These are phyloP conservation scores for Dimorphilus gyrociliatus DNA, from an alignment of 2,888 invertebrate genomes.

Conservation along the genomic window DNA sequence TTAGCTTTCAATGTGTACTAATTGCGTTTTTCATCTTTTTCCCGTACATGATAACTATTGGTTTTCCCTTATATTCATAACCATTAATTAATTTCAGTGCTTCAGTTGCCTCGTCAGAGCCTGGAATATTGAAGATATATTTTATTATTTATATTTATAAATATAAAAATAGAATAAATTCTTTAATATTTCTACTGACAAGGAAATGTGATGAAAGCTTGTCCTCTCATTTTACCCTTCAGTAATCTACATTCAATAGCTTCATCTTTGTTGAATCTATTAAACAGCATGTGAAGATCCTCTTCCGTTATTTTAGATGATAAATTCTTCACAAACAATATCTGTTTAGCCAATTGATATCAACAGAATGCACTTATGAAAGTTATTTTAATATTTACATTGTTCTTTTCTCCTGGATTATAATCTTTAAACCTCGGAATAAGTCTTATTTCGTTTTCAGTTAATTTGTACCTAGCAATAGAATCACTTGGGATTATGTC, in stretches of 20 bases:
- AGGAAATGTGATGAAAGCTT: constrained; percentile 30
- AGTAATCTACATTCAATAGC: constrained; percentile 18
- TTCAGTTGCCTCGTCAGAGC: constrained; percentile 10
- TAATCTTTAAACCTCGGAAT: constrained; percentile 23
- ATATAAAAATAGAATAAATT: constrained; percentile 1
- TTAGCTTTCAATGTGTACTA: too few relatives aligned
- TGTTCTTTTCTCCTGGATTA: constrained; percentile 16
- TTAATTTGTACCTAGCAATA: constrained; percentile 17
- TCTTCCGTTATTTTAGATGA: constrained; percentile 16
- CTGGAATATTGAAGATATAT: too few relatives aligned
- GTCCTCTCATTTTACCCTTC: constrained; percentile 28
- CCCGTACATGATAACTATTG: constrained; percentile 28
- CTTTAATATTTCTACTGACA: constrained; percentile 11
- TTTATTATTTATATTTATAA: neutral
- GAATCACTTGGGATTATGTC: constrained; percentile 17
- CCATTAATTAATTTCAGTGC: constrained; percentile 22
- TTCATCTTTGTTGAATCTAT: constrained; percentile 14
- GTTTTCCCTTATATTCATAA: constrained; percentile 23
- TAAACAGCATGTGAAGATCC: constrained; percentile 23
- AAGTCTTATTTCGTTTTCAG: constrained; percentile 16
- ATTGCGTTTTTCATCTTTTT: too few relatives aligned
- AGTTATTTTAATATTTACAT: constrained; percentile 14
- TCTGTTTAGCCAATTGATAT: constrained; percentile 14
- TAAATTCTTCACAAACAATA: constrained; percentile 28
- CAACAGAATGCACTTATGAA: too few relatives aligned